These are phyloP conservation scores for Semnornis frantzii DNA, from an alignment of 2,113 vertebrate species.

Conservation along the genomic window DNA sequence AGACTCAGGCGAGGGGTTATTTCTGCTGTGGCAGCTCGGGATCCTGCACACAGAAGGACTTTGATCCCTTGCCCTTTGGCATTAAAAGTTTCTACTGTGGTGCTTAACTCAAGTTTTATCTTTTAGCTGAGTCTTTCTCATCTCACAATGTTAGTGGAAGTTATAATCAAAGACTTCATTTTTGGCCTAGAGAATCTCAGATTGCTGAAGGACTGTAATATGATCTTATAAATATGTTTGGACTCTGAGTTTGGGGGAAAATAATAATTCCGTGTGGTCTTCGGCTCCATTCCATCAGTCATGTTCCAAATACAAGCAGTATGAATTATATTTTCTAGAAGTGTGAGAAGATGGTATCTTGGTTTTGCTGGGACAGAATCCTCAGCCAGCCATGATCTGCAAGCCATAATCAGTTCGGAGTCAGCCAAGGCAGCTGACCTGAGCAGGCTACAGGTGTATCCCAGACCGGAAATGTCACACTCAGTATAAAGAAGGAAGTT, in stretches of 20 bases:
- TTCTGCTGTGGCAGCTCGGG: neutral
- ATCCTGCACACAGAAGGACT: neutral
- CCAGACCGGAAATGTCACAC: neutral
- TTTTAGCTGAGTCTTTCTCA: neutral
- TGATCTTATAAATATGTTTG: neutral
- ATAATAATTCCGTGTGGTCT: neutral
- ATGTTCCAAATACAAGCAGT: neutral
- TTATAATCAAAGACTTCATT: neutral
- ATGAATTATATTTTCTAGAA: neutral
- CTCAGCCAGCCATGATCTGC: neutral
- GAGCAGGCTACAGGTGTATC: neutral
- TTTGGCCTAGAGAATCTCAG: neutral
- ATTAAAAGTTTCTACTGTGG: neutral
- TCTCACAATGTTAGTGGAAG: neutral
- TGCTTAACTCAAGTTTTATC: neutral
- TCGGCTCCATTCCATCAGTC: neutral
- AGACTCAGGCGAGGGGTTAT: neutral
- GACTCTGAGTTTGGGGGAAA: neutral
- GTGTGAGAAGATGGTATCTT: neutral
- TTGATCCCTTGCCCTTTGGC: accelerated
- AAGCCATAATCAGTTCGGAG: neutral
- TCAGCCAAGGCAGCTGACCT: neutral
- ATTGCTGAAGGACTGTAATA: neutral
- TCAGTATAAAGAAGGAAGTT: neutral
- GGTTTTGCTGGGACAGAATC: neutral